phyloP scores from a whole-genome alignment of 2,888 invertebrate genomes.

The Pomacea canaliculata region DNA sequence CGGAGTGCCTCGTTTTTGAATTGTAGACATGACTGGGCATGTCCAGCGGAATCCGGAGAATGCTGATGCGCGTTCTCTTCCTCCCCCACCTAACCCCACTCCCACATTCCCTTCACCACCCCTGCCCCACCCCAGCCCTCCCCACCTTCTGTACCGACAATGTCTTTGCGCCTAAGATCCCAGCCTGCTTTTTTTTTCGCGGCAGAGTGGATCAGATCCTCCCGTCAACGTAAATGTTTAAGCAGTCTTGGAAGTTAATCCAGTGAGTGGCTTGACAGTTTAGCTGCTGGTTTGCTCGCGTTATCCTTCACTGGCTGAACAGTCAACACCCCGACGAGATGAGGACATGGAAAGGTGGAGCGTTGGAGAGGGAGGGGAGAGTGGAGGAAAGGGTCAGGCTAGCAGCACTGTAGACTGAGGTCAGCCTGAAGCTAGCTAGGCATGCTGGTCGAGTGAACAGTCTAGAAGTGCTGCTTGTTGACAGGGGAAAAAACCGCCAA shows the following conservation, averaged over 20 bases:
- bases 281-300: conserved; percentile 12
- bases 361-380: too few species aligned
- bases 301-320: background rate
- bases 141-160: background rate
- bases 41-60: background rate
- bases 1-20: too few species aligned
- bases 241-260: background rate
- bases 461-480: too few species aligned
- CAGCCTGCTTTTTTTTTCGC: background rate
- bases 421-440: too few species aligned
- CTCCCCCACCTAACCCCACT: background rate
- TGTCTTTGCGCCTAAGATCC: too few species aligned
- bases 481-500: too few species aligned
- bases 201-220: background rate
- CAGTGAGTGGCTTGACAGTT: background rate
- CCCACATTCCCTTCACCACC: background rate
- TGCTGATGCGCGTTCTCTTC: background rate
- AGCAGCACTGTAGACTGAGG: too few species aligned
- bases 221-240: conserved; percentile 7
- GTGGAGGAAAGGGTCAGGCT: too few species aligned
- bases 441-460: too few species aligned
- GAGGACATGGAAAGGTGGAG: too few species aligned
- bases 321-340: too few species aligned
- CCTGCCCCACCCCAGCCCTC: background rate
- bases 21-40: too few species aligned